A percentile compares a stretch with the other conserved stretches of the same genome.
Evolutionary conservation across 2,797 vertebrate genomes (phyloP).

Genomic region (Harpia harpyja): DNA sequence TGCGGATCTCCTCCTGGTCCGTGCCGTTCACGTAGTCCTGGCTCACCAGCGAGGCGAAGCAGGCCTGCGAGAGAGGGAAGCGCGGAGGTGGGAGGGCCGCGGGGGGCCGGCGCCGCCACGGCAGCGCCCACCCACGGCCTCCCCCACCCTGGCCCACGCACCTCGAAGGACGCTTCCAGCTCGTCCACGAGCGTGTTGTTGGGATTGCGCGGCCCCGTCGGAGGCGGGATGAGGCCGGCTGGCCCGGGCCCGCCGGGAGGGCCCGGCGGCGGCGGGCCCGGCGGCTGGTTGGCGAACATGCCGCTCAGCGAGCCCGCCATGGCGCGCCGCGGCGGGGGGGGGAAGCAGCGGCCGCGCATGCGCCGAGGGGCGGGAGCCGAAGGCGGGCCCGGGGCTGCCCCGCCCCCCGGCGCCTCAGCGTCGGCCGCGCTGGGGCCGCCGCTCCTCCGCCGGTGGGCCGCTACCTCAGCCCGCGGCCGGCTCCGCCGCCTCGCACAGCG

Average conservation of each 20-base stretch:
- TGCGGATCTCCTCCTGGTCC: slow-evolving; percentile 96
- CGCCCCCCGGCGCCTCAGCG: not conserved
- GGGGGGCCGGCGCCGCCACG: fast-evolving
- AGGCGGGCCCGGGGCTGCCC: not conserved
- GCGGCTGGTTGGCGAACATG: slow-evolving; percentile 84
- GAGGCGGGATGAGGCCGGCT: slow-evolving; percentile 79
- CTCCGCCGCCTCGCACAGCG: fast-evolving
- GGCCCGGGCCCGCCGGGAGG: slow-evolving; percentile 78
- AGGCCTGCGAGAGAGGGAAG: slow-evolving; percentile 78
- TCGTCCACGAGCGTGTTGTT: slow-evolving; percentile 90
- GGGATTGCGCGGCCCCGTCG: slow-evolving; percentile 72
- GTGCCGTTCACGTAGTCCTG: slow-evolving; percentile 98
- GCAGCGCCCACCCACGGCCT: not conserved
- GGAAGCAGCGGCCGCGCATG: not conserved
- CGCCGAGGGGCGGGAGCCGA: not conserved
- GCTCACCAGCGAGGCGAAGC: slow-evolving; percentile 96
- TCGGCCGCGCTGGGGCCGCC: not conserved
- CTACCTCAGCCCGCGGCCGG: too few relatives aligned
- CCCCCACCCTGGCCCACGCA: slow-evolving; percentile 4
- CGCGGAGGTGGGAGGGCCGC: not conserved
- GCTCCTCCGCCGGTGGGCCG: too few relatives aligned
- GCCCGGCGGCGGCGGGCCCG: slow-evolving; percentile 67
- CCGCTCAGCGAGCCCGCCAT: slow-evolving; percentile 87
- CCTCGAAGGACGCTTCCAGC: slow-evolving; percentile 94
- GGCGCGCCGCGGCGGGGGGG: too few relatives aligned